Conservation (phyloP, 1,140 invertebrate species). For the Rhagoletis zephyria region DNA sequence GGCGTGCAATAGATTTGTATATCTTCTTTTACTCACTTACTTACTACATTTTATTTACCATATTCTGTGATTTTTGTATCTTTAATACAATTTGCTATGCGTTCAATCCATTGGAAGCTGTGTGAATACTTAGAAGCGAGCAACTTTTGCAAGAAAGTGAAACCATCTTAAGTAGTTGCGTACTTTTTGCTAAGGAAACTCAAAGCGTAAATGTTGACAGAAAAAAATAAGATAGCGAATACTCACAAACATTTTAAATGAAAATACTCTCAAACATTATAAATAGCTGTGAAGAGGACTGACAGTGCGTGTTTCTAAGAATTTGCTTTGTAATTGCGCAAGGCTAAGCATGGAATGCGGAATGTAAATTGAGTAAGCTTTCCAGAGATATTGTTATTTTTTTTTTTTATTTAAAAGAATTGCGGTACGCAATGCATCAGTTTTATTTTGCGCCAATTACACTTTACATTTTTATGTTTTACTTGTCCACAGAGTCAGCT, state of each 20-base stretch:
- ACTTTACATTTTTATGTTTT: no score
- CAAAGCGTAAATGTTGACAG: not conserved
- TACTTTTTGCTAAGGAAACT: not conserved
- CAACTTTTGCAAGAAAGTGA: not conserved
- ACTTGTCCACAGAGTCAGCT: no score
- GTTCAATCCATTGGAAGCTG: conserved; percentile 21
- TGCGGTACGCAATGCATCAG: no score
- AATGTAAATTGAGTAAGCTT: no score
- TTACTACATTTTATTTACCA: conserved; percentile 8
- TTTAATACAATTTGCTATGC: not conserved
- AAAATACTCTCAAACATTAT: not conserved
- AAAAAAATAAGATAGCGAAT: not conserved
- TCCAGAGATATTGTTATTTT: no score
- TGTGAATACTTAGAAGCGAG: no score
- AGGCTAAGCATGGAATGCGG: no score
- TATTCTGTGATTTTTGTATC: not conserved
- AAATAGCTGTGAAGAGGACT: no score
- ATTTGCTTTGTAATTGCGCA: no score
- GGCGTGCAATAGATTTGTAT: conserved; percentile 4
- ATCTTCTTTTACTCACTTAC: not conserved
- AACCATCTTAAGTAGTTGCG: not conserved
- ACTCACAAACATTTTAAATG: not conserved
- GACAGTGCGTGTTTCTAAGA: no score
- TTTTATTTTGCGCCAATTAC: no score
- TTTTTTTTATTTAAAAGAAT: no score